Base-by-base conservation (phyloP, 1,140 invertebrate genomes). In the Drosophila baimaii region DNA sequence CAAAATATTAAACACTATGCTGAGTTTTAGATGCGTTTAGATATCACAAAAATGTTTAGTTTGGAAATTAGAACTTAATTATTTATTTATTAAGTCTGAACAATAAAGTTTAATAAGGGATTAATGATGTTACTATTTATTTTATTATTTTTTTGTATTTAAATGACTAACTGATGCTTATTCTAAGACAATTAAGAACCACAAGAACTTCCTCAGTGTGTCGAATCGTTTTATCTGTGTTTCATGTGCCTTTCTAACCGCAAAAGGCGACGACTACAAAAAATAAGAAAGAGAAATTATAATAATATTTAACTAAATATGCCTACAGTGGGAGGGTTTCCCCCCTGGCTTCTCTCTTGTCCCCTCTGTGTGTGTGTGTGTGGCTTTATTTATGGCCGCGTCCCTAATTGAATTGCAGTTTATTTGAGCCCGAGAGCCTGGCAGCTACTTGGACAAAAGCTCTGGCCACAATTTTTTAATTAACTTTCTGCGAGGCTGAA, bases 381-480 rank as follows among this genome's bases (percentile, higher is more conserved):
- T 71, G 84, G 76, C 71, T 75, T 66, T 88, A 88, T 88, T 88
- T 89, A 88, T 88, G 84, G 65, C 61, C 73, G 54, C 61, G 81
- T 70, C 77, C 84, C 77, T 88, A 88, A 88, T 88, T 88, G 84
- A 88, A 88, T 88, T 89, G 84, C 85, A 88, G 80, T 88, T 88
- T 88, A 89, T 88, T 88, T 84, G 83, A 66, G 59, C 31, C 41
- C 52, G 25, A 46, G 27, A 55, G 23, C 54, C 54, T 31, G 69
- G 54, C 25, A 65, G 80, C 80, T 89, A 83, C 83, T 86, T 86
- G 79, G 51, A 82, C 83, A 88, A 88, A 89, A 83, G 82, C 70
- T 21, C n/a, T 73, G 75, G 77, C 83, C 83, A 89, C 82, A 86
- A 83, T 88, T 88, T 88, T 88, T 88, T 88, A 88, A 88, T 88